A percentile compares a stretch with the other conserved stretches of the same genome.
phyloP scores from a whole-genome alignment of 1,140 invertebrate genomes.

The Caenorhabditis latens region DNA sequence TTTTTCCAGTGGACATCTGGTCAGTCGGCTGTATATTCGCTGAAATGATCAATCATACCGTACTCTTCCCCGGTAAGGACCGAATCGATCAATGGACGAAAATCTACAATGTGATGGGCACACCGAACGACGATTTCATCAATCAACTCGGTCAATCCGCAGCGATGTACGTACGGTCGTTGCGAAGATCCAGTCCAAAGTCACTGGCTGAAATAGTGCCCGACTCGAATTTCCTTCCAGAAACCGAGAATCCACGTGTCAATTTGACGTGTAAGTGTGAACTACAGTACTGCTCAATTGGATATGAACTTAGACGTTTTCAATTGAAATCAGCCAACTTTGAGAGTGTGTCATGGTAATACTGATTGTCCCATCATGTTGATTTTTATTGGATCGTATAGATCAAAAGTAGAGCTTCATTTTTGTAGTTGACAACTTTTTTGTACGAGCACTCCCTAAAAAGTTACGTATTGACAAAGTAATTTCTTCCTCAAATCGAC shows the following conservation, averaged over 20 bases:
- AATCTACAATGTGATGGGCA: constrained; percentile 58
- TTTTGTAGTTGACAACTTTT: no score
- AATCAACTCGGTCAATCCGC: constrained; percentile 28
- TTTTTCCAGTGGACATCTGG: constrained; percentile 60
- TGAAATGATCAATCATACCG: constrained; percentile 61
- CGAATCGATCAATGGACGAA: constrained; percentile 62
- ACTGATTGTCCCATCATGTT: no score
- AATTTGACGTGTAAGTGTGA: constrained; percentile 59
- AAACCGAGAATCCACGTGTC: constrained; percentile 40
- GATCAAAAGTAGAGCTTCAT: no score
- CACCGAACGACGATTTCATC: constrained; percentile 56
- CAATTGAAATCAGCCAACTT: no score
- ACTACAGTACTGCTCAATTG: no score
- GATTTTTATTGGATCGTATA: no score
- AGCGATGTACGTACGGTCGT: constrained; percentile 51
- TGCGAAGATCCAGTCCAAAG: neutral
- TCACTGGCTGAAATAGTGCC: constrained; percentile 38
- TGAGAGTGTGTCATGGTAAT: no score
- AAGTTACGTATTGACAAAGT: no score
- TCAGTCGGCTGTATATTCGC: constrained; percentile 62
- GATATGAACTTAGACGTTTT: no score
- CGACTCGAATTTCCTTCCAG: constrained; percentile 34
- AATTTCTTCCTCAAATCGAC: no score
- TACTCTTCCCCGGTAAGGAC: constrained; percentile 59
- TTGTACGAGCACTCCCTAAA: no score